Base-by-base conservation (phyloP, 2,888 invertebrate species). In the Deilephila porcellus region DNA sequence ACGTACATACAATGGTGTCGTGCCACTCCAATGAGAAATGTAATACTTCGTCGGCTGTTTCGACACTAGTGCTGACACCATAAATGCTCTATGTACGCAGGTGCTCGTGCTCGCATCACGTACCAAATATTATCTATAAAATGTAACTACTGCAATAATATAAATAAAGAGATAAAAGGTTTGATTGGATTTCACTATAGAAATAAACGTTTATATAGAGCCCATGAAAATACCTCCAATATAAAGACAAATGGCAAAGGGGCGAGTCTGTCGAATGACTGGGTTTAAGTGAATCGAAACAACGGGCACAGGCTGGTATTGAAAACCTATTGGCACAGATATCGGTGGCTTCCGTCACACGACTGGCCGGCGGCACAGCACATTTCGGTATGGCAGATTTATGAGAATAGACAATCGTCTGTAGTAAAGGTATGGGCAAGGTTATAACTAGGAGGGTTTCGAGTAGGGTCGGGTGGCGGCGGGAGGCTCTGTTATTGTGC, bases 401-500 rank as follows among this genome's bases (percentile, higher is more conserved):
- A 93, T 93, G 91, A 90, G 89, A 83, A 86, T 89, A 87, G 86
- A 87, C 88, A 88, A 88, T 84, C 87, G 87, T 88, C 89, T 89
- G 87, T 85, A 83, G 87, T 85, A 83, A 87, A 87, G 85, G 82
- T 84, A 83, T 81, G 84, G 89, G 88, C 89, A 86, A 88, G 88
- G 83, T 83, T 84, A 86, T 86, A 85, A 86, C 85, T 83, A 86
- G 87, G 85, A 83, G 88, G 85, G 85, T 81, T 82, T 83, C 88
- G 86, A 85, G 85, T 84, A 85, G 86, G 86, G 86, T 82, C 80
- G 84, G 85, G 88, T 81, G 87, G 85, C 81, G 82, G 86, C 87
- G 91, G 91, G 90, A 87, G 93, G 90, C 84, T 84, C 90, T 91
- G 93, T 93, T 93, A 94, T 94, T 94, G 93, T 94, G 88, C 92